A percentile compares a stretch with the other conserved stretches of the same genome.
Conservation (phyloP, 2,113 vertebrate species). For the Myrmophylax atrothorax region DNA sequence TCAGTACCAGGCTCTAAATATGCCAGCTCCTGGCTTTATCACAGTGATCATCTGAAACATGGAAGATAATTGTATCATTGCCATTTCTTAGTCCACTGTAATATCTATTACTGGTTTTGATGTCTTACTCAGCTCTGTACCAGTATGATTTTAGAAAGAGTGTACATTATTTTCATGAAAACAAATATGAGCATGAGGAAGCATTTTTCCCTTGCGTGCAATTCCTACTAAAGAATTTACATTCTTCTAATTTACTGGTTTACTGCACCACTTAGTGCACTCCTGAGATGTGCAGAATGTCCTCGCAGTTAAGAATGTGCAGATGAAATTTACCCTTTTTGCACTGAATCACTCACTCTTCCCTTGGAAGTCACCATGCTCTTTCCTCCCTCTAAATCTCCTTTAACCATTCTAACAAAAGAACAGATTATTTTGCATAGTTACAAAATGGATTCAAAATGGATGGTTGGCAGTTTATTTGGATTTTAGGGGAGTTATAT, state of each 20-base stretch:
- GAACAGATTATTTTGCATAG: constrained; percentile 2
- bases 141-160: constrained; percentile 77
- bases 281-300: constrained; percentile 81
- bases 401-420: constrained; percentile 52
- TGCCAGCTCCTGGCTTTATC: constrained; percentile 16
- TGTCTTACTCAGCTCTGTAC: constrained; percentile 76
- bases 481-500: not conserved
- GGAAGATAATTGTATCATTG: constrained; percentile 42
- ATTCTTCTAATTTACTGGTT: constrained; percentile 89
- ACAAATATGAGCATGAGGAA: constrained; percentile 83
- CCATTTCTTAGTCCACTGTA: constrained; percentile 62
- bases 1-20: not conserved
- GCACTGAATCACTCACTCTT: constrained; percentile 75
- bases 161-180: constrained; percentile 87
- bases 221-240: constrained; percentile 85
- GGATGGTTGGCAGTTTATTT: not conserved
- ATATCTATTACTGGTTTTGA: constrained; percentile 75
- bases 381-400: constrained; percentile 60
- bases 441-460: constrained; percentile 4
- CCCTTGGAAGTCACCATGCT: constrained; percentile 70
- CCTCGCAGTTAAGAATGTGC: constrained; percentile 80
- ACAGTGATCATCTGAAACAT: constrained; percentile 30
- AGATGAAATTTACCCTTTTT: constrained; percentile 81
- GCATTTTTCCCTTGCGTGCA: constrained; percentile 82
- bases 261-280: constrained; percentile 84